Evolutionary conservation across 2,888 invertebrate species (phyloP), one percentile per base, ranked within the genome.

Genomic region (Drosophila subsilvestris): DNA sequence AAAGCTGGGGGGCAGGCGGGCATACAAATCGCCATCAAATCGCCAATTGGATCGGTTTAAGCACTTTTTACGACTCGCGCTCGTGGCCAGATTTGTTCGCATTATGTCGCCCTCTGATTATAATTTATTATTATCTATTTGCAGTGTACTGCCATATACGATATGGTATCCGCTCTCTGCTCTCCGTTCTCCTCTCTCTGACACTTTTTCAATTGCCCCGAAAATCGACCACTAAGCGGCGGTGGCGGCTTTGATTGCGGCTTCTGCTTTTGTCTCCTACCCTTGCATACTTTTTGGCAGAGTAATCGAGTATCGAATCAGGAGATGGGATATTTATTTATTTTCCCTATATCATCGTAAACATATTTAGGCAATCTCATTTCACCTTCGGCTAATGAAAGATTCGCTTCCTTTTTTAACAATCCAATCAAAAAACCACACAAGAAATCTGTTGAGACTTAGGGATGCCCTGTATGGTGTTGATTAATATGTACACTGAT

Each of bases 11-110:
- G 66, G 44, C n/a, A 42, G 37, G 7, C 7, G 14, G 12, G 37
- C 14, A 14, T 63, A 69, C 79, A 80, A 85, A 87, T 85, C 85
- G 85, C 80, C 74, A 79, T 83, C 79, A 79, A 72, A 85, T 37
- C 79, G 80, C 83, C 85, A 80, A 80, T 87, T 85, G 77, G 77
- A 87, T 85, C 77, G 84, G 82, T 79, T 37, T 71, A 82, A 80
- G 82, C 71, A 63, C 70, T 69, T 85, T 83, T 85, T 82, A 85
- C 66, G 75, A 80, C 83, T 69, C 81, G 59, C 61, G 81, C 81
- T 81, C 79, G 84, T 85, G 80, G 80, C 69, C 58, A 77, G 79
- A 70, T 83, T 86, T 81, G 63, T 75, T 69, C 73, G 86, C 78
- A 80, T 83, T 83, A 86, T 79, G 76, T 72, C 76, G 72, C 51